Conservation (phyloP, 1,140 invertebrate genomes). For the Solen grandis region DNA sequence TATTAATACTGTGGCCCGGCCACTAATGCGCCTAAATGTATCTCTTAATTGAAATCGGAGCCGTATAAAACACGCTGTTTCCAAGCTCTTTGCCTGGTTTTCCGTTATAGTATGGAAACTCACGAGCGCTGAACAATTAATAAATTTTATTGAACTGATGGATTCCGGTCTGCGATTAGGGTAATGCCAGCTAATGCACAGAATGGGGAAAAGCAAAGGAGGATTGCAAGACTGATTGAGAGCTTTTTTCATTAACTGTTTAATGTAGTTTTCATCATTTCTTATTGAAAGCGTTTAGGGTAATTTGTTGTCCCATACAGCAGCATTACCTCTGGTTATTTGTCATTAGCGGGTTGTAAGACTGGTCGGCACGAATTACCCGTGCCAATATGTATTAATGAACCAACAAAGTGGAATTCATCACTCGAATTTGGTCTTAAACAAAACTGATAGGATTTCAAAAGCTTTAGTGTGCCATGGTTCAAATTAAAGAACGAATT, state of each 20-base stretch:
- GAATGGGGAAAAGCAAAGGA: conserved; percentile 9
- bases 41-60: conserved; percentile 54
- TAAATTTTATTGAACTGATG: conserved; percentile 56
- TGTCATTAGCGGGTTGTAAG: conserved; percentile 35
- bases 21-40: conserved; percentile 16
- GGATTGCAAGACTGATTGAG: conserved; percentile 26
- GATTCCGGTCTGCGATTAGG: conserved; percentile 44
- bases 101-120: conserved; percentile 48
- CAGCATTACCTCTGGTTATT: conserved; percentile 47
- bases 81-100: conserved; percentile 27
- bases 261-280: conserved; percentile 53
- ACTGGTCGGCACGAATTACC: conserved; percentile 20
- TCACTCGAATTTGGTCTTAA: conserved; percentile 46
- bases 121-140: conserved; percentile 54
- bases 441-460: not conserved
- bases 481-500: too few species aligned
- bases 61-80: conserved; percentile 52
- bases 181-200: conserved; percentile 54
- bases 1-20: conserved; percentile 33
- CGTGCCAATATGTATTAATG: conserved; percentile 36
- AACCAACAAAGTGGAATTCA: conserved; percentile 51
- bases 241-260: conserved; percentile 53
- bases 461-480: not conserved
- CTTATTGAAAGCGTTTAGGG: conserved; percentile 54
- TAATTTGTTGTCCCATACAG: conserved; percentile 39